Evolutionary conservation across 2,888 invertebrate genomes (phyloP), one percentile per base, ranked within the genome.

Genomic region (Rotaria sp.): DNA sequence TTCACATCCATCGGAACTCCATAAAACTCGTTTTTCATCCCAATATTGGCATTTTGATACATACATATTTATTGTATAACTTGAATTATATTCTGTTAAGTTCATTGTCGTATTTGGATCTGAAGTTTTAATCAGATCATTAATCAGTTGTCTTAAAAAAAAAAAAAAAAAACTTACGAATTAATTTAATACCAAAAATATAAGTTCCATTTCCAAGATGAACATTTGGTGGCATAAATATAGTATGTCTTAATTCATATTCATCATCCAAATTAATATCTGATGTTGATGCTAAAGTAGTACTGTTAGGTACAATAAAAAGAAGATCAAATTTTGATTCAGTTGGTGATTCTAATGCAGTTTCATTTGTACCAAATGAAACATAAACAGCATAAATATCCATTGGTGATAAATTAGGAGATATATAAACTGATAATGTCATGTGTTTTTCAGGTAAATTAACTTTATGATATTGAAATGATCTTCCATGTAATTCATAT

Each of bases 161-260:
- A 13, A 48, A 5, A 5, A 24, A 24, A 24, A 0, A 8, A 52
- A 67, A 88, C 89, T 88, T 88, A 90, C 90, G 88, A 86, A 88
- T 87, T 1, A 90, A 88, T 84, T 88, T 89, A 59, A 91, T 88
- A 1, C 90, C 90, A 55, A 91, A 88, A 87, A 89, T 89, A 88
- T 90, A 91, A 13, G 90, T 89, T 21, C 91, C 91, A 86, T 90
- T 90, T 38, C 87, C 85, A 24, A 86, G 84, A 11, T 90, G 90
- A 15, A 89, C 55, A 26, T 89, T 87, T n/a, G 88, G 87, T 10
- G 90, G 89, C 0, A 90, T 89, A 85, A 88, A 89, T 74, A 89
- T 88, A 2, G 90, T 89, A 87, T 89, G 89, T 41, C 88, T 87
- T 50, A 89, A 87, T 26, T 89, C 88, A 26, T 90, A 88, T 84